These are phyloP conservation scores for Gasterosteus aculeatus DNA, from an alignment of 2,113 vertebrate species.

Conservation along the genomic window DNA sequence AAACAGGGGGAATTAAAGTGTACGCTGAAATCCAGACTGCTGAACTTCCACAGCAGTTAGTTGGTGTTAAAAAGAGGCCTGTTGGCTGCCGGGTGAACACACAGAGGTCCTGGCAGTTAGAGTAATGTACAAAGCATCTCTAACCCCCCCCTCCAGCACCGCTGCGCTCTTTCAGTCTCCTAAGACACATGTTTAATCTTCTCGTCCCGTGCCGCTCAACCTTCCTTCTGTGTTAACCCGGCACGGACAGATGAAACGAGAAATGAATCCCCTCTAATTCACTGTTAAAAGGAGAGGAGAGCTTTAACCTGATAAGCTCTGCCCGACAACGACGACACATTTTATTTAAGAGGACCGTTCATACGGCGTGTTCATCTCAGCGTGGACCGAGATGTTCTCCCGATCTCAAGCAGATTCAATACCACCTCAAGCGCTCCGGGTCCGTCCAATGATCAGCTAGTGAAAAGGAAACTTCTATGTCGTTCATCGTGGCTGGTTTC, in stretches of 20 bases:
- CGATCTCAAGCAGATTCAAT: background rate
- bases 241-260: constrained; percentile 63
- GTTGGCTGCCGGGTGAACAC: background rate
- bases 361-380: background rate
- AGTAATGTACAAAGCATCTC: background rate
- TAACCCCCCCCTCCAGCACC: background rate
- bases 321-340: constrained; percentile 27
- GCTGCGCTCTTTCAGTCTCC: constrained; percentile 23
- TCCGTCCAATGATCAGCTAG: background rate
- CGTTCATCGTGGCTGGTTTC: background rate
- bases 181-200: constrained; percentile 59
- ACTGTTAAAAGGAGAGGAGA: constrained; percentile 20
- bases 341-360: constrained; percentile 43
- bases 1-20: background rate
- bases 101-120: constrained; percentile 1
- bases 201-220: constrained; percentile 56
- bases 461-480: background rate
- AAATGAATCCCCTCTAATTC: constrained; percentile 70
- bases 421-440: background rate
- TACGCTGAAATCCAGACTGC: too few relatives aligned
- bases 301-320: constrained; percentile 49
- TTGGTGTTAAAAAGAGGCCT: background rate
- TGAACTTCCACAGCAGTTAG: too few relatives aligned
- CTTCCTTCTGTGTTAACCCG: constrained; percentile 56
- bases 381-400: background rate